phyloP scores from a whole-genome alignment of 2,888 invertebrate species.

The Lasioglossum figueresi region DNA sequence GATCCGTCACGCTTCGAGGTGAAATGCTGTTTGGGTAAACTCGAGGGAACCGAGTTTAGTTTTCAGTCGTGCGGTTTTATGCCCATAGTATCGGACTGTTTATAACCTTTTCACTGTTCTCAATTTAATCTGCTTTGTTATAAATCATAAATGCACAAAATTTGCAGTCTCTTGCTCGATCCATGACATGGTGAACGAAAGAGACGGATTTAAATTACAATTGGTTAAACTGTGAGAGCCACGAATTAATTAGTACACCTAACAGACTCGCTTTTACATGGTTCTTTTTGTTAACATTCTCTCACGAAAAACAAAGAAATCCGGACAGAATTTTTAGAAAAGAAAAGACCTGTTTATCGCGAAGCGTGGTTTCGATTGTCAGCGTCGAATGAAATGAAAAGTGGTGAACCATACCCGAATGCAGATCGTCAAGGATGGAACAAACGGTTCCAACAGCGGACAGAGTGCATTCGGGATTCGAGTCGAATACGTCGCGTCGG shows the following conservation, averaged over 20 bases:
- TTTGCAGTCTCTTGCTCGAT: background rate
- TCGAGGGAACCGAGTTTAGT: no score
- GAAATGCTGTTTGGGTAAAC: no score
- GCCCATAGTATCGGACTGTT: no score
- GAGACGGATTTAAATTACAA: background rate
- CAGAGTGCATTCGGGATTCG: conserved; percentile 17
- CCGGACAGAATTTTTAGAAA: background rate
- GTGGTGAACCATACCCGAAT: background rate
- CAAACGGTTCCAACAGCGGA: conserved; percentile 13
- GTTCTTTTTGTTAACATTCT: no score
- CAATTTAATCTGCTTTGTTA: no score
- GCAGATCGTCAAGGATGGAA: conserved; percentile 8
- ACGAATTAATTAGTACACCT: background rate
- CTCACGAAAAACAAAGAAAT: no score
- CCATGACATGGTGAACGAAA: background rate
- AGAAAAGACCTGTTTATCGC: background rate
- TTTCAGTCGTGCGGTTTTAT: no score
- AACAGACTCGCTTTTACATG: background rate
- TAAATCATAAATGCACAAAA: no score
- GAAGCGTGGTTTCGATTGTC: background rate
- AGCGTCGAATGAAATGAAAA: background rate
- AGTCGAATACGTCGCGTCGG: conserved; percentile 29
- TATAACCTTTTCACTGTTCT: no score
- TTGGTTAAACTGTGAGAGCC: no score
- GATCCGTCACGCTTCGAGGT: no score